Evolutionary conservation across 2,113 vertebrate species (phyloP).

Genomic region (Atherinomorus stipes): DNA sequence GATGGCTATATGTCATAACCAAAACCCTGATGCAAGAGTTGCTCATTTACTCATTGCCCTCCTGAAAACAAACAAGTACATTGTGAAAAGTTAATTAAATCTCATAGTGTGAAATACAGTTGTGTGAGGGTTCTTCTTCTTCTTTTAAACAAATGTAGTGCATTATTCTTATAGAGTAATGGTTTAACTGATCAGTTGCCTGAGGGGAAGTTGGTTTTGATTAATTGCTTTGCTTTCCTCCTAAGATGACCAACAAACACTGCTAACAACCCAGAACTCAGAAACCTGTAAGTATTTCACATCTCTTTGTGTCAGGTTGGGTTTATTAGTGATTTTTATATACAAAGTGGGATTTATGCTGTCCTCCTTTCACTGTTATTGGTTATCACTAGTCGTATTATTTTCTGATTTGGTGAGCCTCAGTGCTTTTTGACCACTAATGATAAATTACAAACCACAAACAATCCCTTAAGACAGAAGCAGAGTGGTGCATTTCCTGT

Average conservation of each 20-base stretch:
- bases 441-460: not conserved
- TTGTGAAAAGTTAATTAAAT: no score
- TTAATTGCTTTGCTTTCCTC: not conserved
- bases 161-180: not conserved
- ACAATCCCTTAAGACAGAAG: not conserved
- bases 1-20: no score
- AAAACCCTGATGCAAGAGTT: no score
- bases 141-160: no score
- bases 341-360: not conserved
- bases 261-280: conserved; percentile 35
- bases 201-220: not conserved
- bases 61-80: no score
- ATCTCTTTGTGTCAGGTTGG: not conserved
- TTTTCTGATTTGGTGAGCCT: not conserved
- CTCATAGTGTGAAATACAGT: no score
- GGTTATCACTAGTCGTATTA: no score
- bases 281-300: conserved; percentile 58
- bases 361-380: no score
- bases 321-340: not conserved
- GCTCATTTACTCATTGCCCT: no score
- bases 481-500: not conserved
- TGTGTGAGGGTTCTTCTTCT: no score
- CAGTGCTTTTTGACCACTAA: not conserved
- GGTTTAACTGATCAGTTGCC: not conserved
- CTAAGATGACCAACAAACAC: conserved; percentile 4